Conservation (phyloP, 2,113 vertebrate genomes). For the Pelvicachromis taeniatus region DNA sequence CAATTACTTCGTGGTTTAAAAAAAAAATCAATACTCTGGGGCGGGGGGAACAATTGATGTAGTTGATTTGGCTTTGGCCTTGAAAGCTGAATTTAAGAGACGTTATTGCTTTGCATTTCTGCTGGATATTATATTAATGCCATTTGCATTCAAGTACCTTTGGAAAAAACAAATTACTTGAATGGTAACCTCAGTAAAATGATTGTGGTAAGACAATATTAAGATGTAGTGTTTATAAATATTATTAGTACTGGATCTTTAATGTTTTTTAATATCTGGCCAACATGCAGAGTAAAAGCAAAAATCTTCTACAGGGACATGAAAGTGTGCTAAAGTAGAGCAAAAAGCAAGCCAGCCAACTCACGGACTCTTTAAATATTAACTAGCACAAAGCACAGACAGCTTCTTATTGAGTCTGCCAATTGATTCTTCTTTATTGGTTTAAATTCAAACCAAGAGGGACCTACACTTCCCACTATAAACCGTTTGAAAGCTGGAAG, state of each 20-base stretch:
- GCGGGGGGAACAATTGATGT: background rate
- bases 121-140: background rate
- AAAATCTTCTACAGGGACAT: background rate
- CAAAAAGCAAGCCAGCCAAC: slow-evolving; percentile 1
- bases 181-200: background rate
- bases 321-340: slow-evolving; percentile 2
- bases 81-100: background rate
- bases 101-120: background rate
- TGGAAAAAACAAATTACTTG: background rate
- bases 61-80: background rate
- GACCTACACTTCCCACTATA: background rate
- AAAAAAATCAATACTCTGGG: background rate
- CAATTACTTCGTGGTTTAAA: background rate
- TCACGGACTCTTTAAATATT: slow-evolving; percentile 39
- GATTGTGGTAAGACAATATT: background rate
- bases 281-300: background rate
- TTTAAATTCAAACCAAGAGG: slow-evolving; percentile 19
- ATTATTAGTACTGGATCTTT: background rate
- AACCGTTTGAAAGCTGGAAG: slow-evolving; percentile 4
- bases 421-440: slow-evolving; percentile 27
- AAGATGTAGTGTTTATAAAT: background rate
- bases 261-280: background rate
- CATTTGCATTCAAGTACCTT: background rate
- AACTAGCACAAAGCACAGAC: slow-evolving; percentile 34
- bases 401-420: slow-evolving; percentile 22